Evolutionary conservation across 2,113 vertebrate species (phyloP).

Genomic region (Stegostoma tigrinum): DNA sequence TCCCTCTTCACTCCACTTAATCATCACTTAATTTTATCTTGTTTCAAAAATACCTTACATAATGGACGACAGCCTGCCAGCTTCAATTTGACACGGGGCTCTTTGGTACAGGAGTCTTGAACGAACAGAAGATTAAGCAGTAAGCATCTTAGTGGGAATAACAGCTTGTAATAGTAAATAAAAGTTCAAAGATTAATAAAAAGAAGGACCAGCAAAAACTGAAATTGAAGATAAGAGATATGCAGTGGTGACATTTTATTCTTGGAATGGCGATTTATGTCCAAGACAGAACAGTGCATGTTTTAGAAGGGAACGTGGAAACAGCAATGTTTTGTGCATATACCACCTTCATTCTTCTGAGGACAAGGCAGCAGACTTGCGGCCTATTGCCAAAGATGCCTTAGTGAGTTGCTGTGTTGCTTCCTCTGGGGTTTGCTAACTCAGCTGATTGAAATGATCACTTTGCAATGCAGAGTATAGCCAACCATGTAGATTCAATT

Average conservation of each 20-base stretch:
- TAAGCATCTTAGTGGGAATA: neutral
- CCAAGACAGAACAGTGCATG: neutral
- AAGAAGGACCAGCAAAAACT: neutral
- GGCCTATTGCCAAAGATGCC: too few species aligned
- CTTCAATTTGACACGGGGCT: neutral
- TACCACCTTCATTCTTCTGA: too few species aligned
- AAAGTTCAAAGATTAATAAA: neutral
- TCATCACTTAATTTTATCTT: neutral
- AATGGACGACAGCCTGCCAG: neutral
- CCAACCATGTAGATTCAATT: too few species aligned
- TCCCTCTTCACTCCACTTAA: neutral
- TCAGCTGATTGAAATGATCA: too few species aligned
- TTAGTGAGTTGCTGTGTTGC: neutral
- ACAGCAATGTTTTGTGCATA: too few species aligned
- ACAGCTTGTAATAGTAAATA: neutral
- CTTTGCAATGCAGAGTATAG: too few species aligned
- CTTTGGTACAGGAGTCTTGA: neutral
- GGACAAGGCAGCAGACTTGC: too few species aligned
- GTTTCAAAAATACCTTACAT: neutral
- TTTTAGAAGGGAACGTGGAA: neutral
- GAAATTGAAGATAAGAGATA: neutral
- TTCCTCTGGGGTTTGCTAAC: neutral
- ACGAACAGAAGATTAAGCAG: neutral
- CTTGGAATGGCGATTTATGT: neutral
- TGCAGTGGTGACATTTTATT: neutral